phyloP scores from a whole-genome alignment of 2,113 vertebrate species.

The Otus sunia region DNA sequence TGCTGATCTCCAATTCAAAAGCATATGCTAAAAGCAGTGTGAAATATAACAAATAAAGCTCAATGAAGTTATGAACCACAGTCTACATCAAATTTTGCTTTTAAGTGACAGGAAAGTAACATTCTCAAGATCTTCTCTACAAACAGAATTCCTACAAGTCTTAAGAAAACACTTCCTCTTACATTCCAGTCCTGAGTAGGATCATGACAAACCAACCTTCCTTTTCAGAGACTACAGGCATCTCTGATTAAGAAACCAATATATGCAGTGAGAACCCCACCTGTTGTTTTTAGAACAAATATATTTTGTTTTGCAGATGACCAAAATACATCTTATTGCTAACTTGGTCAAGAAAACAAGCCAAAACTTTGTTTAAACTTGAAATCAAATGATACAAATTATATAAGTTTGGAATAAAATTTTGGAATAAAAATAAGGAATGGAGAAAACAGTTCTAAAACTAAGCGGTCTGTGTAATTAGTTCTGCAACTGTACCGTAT shows the following conservation, averaged over 20 bases:
- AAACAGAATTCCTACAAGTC: not conserved
- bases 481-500: not conserved
- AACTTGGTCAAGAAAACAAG: not conserved
- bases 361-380: not conserved
- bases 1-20: slow-evolving; percentile 74
- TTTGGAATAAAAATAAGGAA: not conserved
- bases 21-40: slow-evolving; percentile 73
- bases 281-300: not conserved
- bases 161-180: not conserved
- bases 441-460: not conserved
- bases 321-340: not conserved
- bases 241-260: not conserved
- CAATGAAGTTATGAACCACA: slow-evolving; percentile 55
- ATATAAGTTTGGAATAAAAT: not conserved
- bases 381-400: not conserved
- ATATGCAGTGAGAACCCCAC: not conserved
- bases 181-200: not conserved
- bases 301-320: not conserved
- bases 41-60: slow-evolving; percentile 69
- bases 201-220: slow-evolving; percentile 16
- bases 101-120: slow-evolving; percentile 25
- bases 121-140: not conserved
- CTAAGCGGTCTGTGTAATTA: not conserved
- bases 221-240: not conserved
- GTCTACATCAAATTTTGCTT: slow-evolving; percentile 37